Base-by-base conservation (phyloP, 2,888 invertebrate species). In the Nasonovia ribisnigri region DNA sequence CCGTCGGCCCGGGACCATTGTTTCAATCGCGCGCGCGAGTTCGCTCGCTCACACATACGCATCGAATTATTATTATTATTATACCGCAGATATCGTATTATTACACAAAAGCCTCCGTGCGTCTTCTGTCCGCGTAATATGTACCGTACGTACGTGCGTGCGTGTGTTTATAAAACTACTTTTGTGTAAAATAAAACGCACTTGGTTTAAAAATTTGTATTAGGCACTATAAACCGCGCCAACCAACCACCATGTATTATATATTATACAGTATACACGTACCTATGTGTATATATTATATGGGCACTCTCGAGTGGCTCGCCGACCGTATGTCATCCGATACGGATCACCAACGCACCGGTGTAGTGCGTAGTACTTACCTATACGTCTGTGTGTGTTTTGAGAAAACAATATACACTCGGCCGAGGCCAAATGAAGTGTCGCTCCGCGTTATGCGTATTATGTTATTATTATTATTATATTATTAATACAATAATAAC, bases 301-400 rank as follows among this genome's bases (percentile, higher is more conserved):
- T 57, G n/a, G 84, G 84, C 84, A 54, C 92, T 48, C 88, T 92
- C 77, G 92, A 92, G 88, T 88, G 88, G 92, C 84, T 10, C 86
- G 93, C 86, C 86, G 67, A 42, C 93, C 93, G 93, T 86, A 93
- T 93, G 93, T 93, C 90, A 93, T 93, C 90, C 93, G 93, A 93
- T 93, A 93, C 48, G 89, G 93, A 86, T 77, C 60, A 87, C 87
- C 60, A 92, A 86, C 51, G 48, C 29, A 57, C 46, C 89, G 89
- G 89, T 90, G 89, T 90, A 90, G 77, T 57, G 57, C 57, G 54
- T 54, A 54, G 57, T 48, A 51, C 51, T 36, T 46, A 46, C 43
- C 86, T 86, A 43, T 86, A 84, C 26, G 90, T 46, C 26, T 88
- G 51, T 42, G 84, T 10, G 42, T 36, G 84, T 84, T 43, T 91